Evolutionary conservation across 2,113 vertebrate species (phyloP).

Genomic region (Chloropsis cyanopogon): DNA sequence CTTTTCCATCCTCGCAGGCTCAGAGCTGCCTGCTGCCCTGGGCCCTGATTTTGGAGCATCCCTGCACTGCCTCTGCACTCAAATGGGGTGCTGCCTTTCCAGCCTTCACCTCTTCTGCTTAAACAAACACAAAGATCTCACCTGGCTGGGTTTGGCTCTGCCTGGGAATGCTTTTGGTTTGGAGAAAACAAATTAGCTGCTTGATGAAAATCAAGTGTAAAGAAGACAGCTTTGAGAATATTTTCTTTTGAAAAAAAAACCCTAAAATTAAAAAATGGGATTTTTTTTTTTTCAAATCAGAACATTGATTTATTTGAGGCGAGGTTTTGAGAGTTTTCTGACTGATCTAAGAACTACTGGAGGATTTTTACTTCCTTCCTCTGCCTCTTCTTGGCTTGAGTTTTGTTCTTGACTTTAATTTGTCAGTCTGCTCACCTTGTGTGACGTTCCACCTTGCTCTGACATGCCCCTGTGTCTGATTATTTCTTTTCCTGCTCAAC

Average conservation of each 20-base stretch:
- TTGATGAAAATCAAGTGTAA: not conserved
- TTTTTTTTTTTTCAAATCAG: not conserved
- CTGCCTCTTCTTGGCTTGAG: not conserved
- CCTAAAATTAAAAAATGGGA: not conserved
- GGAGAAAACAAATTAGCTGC: not conserved
- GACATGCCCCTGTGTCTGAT: not conserved
- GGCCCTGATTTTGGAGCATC: not conserved
- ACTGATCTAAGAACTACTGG: not conserved
- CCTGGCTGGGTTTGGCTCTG: not conserved
- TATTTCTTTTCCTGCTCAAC: not conserved
- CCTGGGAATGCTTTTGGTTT: not conserved
- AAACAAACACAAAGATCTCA: not conserved
- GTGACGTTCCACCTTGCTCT: not conserved
- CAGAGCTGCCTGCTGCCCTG: not conserved
- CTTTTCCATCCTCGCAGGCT: not conserved
- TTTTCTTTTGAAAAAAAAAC: not conserved
- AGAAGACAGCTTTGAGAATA: not conserved
- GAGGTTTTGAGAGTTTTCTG: not conserved
- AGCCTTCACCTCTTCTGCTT: not conserved
- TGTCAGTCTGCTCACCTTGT: not conserved
- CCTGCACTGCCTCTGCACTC: not conserved
- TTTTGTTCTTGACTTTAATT: conserved; percentile 8
- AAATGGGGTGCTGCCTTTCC: fast-evolving
- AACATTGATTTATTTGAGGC: not conserved
- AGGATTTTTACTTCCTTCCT: not conserved